Conservation (phyloP, 2,113 vertebrate species). For the Gyps fulvus region DNA sequence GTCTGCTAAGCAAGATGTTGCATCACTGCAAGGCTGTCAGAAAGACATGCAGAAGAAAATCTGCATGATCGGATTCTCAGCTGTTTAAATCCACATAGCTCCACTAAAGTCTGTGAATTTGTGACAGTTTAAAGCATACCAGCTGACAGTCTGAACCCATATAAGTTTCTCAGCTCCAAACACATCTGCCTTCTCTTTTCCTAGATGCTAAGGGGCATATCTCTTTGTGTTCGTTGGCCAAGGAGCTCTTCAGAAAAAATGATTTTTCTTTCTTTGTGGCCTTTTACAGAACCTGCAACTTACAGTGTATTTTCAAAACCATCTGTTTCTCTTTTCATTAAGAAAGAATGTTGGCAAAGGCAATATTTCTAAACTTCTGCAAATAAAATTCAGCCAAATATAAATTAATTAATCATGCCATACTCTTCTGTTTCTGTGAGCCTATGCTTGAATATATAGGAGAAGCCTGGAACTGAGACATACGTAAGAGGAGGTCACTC, state of each 20-base stretch:
- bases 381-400: constrained; percentile 17
- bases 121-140: neutral
- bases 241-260: neutral
- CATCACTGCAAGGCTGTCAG: neutral
- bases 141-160: neutral
- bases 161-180: neutral
- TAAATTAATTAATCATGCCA: neutral
- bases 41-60: neutral
- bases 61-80: constrained; percentile 22
- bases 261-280: neutral
- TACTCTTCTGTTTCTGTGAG: neutral
- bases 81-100: constrained; percentile 21
- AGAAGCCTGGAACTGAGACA: neutral
- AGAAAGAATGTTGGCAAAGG: neutral
- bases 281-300: neutral
- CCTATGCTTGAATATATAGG: neutral
- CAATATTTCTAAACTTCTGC: neutral
- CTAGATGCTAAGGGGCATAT: neutral
- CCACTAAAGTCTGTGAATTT: neutral
- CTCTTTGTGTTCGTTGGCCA: neutral
- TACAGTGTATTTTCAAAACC: neutral
- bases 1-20: neutral
- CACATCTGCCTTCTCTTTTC: neutral
- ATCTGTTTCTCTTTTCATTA: neutral
- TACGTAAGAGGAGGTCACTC: neutral